A percentile compares a stretch with the other conserved stretches of the same genome.
Conservation (phyloP, 1,140 invertebrate species). For the Macrobrachium rosenbergii region DNA sequence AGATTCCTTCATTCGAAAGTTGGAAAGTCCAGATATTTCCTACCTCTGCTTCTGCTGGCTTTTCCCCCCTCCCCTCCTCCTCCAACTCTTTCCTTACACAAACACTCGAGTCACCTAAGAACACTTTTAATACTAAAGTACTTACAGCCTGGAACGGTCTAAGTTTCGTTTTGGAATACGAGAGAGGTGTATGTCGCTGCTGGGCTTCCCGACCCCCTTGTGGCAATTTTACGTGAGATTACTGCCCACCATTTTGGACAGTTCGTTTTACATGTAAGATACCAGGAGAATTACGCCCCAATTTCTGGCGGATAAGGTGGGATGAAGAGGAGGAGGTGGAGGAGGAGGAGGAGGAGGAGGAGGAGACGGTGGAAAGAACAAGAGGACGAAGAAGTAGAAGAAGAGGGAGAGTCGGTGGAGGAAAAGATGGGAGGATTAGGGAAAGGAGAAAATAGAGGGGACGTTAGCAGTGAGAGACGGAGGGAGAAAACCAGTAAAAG, state of each 20-base stretch:
- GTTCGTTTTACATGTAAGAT: constrained; percentile 57
- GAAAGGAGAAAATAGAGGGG: background rate
- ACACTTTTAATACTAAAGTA: too few relatives aligned
- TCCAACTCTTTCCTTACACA: too few relatives aligned
- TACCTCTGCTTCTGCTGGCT: too few relatives aligned
- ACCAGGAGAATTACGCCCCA: constrained; percentile 56
- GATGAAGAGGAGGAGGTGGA: constrained; percentile 21
- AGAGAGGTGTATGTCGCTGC: background rate
- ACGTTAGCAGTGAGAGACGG: background rate
- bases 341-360: constrained; percentile 7
- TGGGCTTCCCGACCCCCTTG: background rate
- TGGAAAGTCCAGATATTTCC: too few relatives aligned
- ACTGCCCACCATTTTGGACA: constrained; percentile 51
- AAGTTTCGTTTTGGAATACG: constrained; percentile 1
- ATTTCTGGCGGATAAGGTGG: constrained; percentile 52
- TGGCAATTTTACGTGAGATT: constrained; percentile 58
- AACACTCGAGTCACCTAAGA: too few relatives aligned
- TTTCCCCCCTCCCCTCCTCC: too few relatives aligned
- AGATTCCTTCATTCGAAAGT: too few relatives aligned
- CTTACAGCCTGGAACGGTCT: too few relatives aligned
- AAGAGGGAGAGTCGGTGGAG: background rate
- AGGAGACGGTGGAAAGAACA: background rate
- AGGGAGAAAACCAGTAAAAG: too few relatives aligned
- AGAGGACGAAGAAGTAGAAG: background rate
- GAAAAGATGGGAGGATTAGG: constrained; percentile 33